Conservation (phyloP, 2,113 vertebrate species). For the Crotalus horridus region DNA sequence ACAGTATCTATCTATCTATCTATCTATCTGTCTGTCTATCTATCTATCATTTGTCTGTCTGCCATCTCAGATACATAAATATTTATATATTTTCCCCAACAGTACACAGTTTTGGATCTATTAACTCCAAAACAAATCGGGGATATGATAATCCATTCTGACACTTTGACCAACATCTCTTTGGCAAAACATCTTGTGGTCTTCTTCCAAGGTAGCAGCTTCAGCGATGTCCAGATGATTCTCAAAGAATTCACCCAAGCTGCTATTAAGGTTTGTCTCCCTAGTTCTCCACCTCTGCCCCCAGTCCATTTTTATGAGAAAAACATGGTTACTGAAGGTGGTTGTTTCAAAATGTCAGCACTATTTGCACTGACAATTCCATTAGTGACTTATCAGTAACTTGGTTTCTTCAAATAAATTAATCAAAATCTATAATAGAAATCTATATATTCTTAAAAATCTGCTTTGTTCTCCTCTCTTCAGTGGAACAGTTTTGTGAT, state of each 20-base stretch:
- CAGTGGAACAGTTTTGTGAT: not conserved
- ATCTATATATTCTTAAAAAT: not conserved
- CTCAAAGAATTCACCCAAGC: constrained; percentile 39
- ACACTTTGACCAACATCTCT: constrained; percentile 17
- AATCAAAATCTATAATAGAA: not conserved
- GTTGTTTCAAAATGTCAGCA: not conserved
- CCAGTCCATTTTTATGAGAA: not conserved
- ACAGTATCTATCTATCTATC: too few relatives aligned
- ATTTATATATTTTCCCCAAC: not conserved
- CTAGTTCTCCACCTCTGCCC: not conserved
- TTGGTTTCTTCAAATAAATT: not conserved
- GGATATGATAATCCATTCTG: constrained; percentile 26
- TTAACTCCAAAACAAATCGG: constrained; percentile 43
- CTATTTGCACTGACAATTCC: not conserved
- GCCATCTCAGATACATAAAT: not conserved
- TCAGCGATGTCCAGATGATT: constrained; percentile 17
- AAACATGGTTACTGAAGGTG: not conserved
- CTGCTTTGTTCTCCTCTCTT: not conserved
- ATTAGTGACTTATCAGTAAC: not conserved
- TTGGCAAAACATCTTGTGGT: constrained; percentile 3
- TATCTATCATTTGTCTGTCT: too few relatives aligned
- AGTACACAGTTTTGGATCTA: constrained; percentile 19
- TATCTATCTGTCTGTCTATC: too few relatives aligned
- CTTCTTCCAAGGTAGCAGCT: constrained; percentile 30
- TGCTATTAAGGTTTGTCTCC: constrained; percentile 21